Percentiles rank a stretch among this genome's conserved stretches.
These are phyloP conservation scores for Aphidius colemani DNA, from an alignment of 2,888 invertebrate species.

Conservation along the genomic window DNA sequence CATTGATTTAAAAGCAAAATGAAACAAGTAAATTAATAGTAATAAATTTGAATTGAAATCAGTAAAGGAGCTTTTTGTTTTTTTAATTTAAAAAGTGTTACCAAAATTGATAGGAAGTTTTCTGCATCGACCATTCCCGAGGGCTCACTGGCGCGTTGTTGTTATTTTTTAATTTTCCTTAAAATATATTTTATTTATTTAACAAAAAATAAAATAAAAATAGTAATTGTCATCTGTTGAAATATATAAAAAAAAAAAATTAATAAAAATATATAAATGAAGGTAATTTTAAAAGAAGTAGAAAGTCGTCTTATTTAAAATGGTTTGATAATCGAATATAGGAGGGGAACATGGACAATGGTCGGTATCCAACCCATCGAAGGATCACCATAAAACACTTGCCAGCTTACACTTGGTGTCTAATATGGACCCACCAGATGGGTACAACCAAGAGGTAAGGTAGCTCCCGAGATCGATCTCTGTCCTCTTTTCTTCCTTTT, in stretches of 20 bases:
- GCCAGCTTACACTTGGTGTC: no score
- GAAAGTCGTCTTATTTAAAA: slow-evolving; percentile 59
- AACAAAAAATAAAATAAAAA: slow-evolving; percentile 7
- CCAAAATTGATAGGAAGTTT: slow-evolving; percentile 40
- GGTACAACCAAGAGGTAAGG: slow-evolving; percentile 60
- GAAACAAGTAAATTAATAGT: background rate
- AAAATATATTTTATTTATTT: slow-evolving; percentile 5
- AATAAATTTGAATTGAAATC: background rate
- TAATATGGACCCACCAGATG: slow-evolving; percentile 58
- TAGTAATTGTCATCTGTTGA: background rate
- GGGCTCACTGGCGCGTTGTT: slow-evolving; percentile 45
- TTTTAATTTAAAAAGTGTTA: slow-evolving; percentile 16
- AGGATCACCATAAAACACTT: no score
- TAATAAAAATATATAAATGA: slow-evolving; percentile 24
- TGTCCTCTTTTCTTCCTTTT: slow-evolving; percentile 27
- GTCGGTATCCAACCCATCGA: slow-evolving; percentile 56
- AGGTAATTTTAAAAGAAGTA: slow-evolving; percentile 24
- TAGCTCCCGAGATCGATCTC: slow-evolving; percentile 61
- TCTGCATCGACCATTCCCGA: slow-evolving; percentile 51
- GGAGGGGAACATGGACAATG: slow-evolving; percentile 57
- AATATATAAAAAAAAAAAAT: slow-evolving; percentile 22
- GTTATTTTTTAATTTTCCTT: slow-evolving; percentile 32
- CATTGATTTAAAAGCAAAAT: slow-evolving; percentile 5
- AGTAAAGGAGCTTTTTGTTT: slow-evolving; percentile 6
- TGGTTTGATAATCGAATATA: slow-evolving; percentile 60